Base-by-base conservation (phyloP, 2,113 vertebrate genomes). In the Microtus pennsylvanicus region DNA sequence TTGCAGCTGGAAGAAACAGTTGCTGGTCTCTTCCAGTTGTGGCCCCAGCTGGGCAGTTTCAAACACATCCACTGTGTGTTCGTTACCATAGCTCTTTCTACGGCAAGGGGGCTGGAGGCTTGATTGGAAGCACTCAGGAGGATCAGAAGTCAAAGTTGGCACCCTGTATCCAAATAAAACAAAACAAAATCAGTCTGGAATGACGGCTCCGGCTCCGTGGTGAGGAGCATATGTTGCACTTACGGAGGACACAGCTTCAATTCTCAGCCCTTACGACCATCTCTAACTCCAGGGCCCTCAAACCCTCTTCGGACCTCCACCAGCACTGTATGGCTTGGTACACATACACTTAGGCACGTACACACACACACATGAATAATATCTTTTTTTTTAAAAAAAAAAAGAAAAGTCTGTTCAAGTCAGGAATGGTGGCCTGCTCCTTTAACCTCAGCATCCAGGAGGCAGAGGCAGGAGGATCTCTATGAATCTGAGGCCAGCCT, bases 1-100 rank as follows among this genome's bases (percentile, higher is more conserved):
- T 30, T 17, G 69, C 77, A 89, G 94, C 90, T 94, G 93, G 75
- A 81, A 52, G 58, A 58, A 50, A 38, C 22, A 76, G 85, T 16
- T 85, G 7, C 67, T 38, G 45, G n/a, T 72, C 61, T 30, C 22
- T 50, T 78, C 77, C 91, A 91, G 89, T 91, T 78, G 93, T 47
- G 47, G 17, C 85, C 35, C 35, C 30, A 69, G 88, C 78, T 72
- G 83, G 61, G 65, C 0, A 0, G 52, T 72, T 89, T 69, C 90
- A 94, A 65, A 93, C 50, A 65, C 24, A 2, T 17, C n/a, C 19
- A 92, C 3, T 0, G 22, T 2, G 78, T 24, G 50, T 82, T 65
- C 1, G 55, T 26, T 21, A 92, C 55, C 80, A 55, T n/a, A 3
- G 52, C 33, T 65, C 47, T 92, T 90, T 63, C 17, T 16, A 50